These are phyloP conservation scores for Acheta domesticus DNA, from an alignment of 2,888 invertebrate species.

Conservation along the genomic window DNA sequence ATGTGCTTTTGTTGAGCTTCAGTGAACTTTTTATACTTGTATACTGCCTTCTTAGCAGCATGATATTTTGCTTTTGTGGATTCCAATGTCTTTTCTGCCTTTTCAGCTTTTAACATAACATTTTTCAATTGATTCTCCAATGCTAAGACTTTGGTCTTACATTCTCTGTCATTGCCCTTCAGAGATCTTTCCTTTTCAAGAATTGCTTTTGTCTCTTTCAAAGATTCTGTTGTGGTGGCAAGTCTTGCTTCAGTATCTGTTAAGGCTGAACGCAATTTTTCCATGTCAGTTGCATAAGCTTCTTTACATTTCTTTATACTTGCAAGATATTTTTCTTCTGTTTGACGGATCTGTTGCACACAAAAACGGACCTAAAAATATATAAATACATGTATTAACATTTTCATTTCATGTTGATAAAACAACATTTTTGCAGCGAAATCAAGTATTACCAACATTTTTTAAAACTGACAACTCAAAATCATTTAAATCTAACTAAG, in stretches of 20 bases:
- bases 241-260: background rate
- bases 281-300: background rate
- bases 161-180: background rate
- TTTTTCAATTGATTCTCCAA: background rate
- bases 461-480: no score
- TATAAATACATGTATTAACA: background rate
- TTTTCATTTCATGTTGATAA: no score
- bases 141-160: background rate
- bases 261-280: background rate
- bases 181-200: background rate
- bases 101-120: background rate
- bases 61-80: background rate
- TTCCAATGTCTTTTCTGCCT: background rate
- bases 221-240: background rate
- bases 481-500: no score
- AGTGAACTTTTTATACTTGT: background rate
- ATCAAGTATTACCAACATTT: no score
- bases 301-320: background rate
- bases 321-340: background rate
- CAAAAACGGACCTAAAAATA: background rate
- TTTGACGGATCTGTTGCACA: background rate
- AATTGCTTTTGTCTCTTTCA: background rate
- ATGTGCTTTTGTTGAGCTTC: conserved; percentile 5
- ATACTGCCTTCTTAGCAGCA: background rate
- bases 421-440: no score